Base-by-base conservation (phyloP, 2,888 invertebrate genomes). In the Andrena marginata region DNA sequence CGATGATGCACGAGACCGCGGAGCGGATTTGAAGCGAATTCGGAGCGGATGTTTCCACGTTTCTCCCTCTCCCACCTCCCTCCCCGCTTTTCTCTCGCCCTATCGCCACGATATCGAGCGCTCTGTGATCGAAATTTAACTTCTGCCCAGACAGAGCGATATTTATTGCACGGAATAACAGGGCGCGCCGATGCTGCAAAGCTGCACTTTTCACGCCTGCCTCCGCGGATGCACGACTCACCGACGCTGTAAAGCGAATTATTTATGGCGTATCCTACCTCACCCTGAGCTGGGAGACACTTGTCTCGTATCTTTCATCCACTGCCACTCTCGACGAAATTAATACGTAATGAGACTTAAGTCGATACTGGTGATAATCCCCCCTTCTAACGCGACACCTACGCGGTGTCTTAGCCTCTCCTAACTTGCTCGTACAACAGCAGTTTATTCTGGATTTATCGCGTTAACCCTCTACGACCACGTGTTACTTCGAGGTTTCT, bases 161-260 rank as follows among this genome's bases (percentile, higher is more conserved):
- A 77, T 85, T 85, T 85, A 85, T 81, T 56, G 71, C 85, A 51
- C 60, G 71, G 62, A 62, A 85, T 76, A 77, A 77, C 81, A 74
- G 73, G 67, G 48, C 70, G 69, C 60, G 60, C 31, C 70, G 77
- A 70, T 68, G 68, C 59, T 56, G 26, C 26, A 10, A 56, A 64
- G 31, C 59, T 73, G 64, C 85, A 80, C 62, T 85, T 85, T 84
- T 62, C 73, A 60, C 54, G 67, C 62, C n/a, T 29, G 26, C 60
- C 59, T 26, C 59, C 62, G 70, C 59, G 63, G 80, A 84, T 80
- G 76, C 80, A 84, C 80, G 84, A 84, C 54, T 84, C 81, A 77
- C 81, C 70, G 62, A 35, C 70, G 63, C 60, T 33, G 63, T 33
- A 85, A 81, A 81, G 74, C 60, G 71, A 68, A 77, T 85, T 85